Evolutionary conservation across 2,113 vertebrate species (phyloP), one percentile per base, ranked within the genome.

Genomic region (Peromyscus maniculatus): DNA sequence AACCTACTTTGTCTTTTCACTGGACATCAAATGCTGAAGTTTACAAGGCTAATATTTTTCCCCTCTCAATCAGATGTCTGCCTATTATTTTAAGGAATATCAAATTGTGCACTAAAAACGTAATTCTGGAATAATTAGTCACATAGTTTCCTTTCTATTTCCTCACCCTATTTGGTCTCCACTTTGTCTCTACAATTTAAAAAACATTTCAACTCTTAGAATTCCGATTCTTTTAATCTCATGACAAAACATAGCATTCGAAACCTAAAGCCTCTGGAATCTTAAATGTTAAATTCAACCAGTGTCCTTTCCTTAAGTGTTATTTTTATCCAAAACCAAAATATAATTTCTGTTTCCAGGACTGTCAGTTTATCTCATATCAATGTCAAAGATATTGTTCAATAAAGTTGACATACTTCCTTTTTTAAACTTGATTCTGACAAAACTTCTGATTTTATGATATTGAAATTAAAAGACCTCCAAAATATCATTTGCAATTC

Each of bases 1-100:
- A 96, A 46, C 39, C 21, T 97, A 91, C 26, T 57, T 98, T 83
- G 21, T 94, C 11, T 93, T 97, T 97, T 97, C 36, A 90, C 75
- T 96, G 59, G 75, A 94, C 16, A 77, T 86, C 97, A 93, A 96
- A n/a, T 92, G 28, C 2, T 95, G 82, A 84, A 93, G 59, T 91
- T 96, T 96, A 94, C 33, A 79, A 93, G 79, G 26, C 77, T 86
- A 31, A 79, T 49, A 66, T 7, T 9, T 7, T 33, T 84, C 87
- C 69, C 71, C 9, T 94, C 66, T 92, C 87, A 75, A 77, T 93
- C 59, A 67, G 9, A 57, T 91, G 33, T 92, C 83, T 39, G 0
- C 0, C 28, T 78, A 3, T 3, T 24, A 93, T 96, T 93, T 79
- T 67, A 96, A 91, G 0, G 31, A 46, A 39, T 64, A 62, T 88